Percentiles rank a stretch among this genome's conserved stretches.
These are phyloP conservation scores for Oryzias woworae DNA, from an alignment of 2,113 vertebrate species.

Conservation along the genomic window DNA sequence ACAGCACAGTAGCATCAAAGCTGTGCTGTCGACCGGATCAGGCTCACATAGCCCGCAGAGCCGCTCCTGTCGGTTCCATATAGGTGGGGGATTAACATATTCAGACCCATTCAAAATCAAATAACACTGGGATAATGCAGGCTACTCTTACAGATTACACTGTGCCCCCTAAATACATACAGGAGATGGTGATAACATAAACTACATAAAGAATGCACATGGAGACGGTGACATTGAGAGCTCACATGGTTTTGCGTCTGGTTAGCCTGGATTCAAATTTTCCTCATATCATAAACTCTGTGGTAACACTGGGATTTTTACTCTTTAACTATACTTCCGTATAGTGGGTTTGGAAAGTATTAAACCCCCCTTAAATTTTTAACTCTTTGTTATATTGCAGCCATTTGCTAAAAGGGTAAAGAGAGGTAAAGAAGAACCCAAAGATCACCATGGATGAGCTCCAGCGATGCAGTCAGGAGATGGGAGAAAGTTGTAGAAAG, in stretches of 20 bases:
- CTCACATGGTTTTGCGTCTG: constrained; percentile 32
- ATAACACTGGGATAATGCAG: constrained; percentile 57
- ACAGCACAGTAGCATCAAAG: constrained; percentile 64
- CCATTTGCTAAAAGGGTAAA: too few species aligned
- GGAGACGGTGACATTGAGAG: constrained; percentile 62
- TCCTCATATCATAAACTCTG: constrained; percentile 10
- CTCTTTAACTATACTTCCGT: background rate
- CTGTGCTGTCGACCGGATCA: constrained; percentile 51
- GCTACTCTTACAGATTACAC: constrained; percentile 66
- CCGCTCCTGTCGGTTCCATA: constrained; percentile 63
- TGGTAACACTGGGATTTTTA: background rate
- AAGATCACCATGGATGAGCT: too few species aligned
- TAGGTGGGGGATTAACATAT: constrained; percentile 73
- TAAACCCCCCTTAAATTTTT: too few species aligned
- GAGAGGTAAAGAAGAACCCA: too few species aligned
- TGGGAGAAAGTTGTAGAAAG: too few species aligned
- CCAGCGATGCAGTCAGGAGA: too few species aligned
- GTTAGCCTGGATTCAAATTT: constrained; percentile 24
- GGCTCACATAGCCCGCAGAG: constrained; percentile 63
- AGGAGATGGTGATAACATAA: constrained; percentile 54
- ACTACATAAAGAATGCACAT: constrained; percentile 41
- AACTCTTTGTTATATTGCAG: too few species aligned
- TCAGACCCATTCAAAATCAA: constrained; percentile 68
- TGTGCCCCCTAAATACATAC: constrained; percentile 58
- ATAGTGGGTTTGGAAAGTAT: too few species aligned